These are phyloP conservation scores for Chloroceryle aenea DNA, from an alignment of 2,113 vertebrate species.

Conservation along the genomic window DNA sequence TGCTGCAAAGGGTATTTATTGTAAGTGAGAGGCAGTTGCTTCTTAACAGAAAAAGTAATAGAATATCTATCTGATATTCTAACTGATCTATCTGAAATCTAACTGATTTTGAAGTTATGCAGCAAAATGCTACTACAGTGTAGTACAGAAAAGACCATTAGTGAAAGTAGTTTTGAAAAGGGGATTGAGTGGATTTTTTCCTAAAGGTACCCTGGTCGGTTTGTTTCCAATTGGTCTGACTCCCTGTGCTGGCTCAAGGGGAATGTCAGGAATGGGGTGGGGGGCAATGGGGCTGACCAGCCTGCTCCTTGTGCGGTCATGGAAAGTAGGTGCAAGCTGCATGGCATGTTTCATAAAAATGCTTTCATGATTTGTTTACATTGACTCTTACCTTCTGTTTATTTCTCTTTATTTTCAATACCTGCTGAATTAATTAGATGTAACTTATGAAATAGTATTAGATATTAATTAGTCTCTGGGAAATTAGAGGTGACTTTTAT, in stretches of 20 bases:
- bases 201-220: not conserved
- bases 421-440: not conserved
- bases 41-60: not conserved
- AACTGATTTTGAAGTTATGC: not conserved
- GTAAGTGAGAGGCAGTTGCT: not conserved
- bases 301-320: not conserved
- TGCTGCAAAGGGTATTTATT: not conserved
- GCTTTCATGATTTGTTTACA: not conserved
- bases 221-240: not conserved
- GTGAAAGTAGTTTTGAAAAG: not conserved
- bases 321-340: not conserved
- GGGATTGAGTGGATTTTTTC: not conserved
- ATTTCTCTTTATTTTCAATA: not conserved
- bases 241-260: not conserved
- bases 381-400: not conserved
- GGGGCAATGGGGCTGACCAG: not conserved
- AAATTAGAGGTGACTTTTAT: not conserved
- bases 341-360: not conserved
- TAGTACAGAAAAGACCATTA: not conserved
- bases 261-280: accelerated
- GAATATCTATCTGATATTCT: not conserved
- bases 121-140: not conserved
- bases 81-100: too few relatives aligned
- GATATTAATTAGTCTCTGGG: not conserved
- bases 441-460: not conserved